Evolutionary conservation across 2,113 vertebrate genomes (phyloP).

Genomic region (Riparia riparia): DNA sequence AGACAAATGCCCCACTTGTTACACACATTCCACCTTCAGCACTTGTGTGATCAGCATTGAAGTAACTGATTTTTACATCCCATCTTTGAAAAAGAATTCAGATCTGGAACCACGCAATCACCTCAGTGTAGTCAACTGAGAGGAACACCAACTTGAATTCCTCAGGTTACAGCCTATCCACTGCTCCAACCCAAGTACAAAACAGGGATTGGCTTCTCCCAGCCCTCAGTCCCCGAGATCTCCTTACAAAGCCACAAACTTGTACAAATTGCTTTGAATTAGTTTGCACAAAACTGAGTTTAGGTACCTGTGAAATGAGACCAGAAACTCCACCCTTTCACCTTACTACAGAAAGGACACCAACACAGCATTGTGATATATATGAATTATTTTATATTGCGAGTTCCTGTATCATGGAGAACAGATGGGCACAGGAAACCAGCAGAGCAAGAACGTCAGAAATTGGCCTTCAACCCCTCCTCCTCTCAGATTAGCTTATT

Average conservation of each 20-base stretch:
- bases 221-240: accelerated
- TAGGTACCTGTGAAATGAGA: background rate
- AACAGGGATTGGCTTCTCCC: no score
- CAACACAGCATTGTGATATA: accelerated
- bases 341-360: accelerated
- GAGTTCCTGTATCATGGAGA: accelerated
- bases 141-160: accelerated
- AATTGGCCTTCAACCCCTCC: accelerated
- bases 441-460: accelerated
- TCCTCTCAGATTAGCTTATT: accelerated
- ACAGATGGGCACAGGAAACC: accelerated
- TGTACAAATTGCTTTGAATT: accelerated
- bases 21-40: accelerated
- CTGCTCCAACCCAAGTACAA: accelerated
- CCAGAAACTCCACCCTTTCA: background rate
- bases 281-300: accelerated
- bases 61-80: accelerated
- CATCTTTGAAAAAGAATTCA: accelerated
- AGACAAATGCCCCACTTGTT: accelerated
- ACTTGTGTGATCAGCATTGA: accelerated
- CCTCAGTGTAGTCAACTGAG: accelerated
- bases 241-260: accelerated
- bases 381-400: accelerated
- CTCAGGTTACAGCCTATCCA: accelerated
- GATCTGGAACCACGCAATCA: accelerated